phyloP scores from a whole-genome alignment of 2,113 vertebrate species.

The Procavia capensis region DNA sequence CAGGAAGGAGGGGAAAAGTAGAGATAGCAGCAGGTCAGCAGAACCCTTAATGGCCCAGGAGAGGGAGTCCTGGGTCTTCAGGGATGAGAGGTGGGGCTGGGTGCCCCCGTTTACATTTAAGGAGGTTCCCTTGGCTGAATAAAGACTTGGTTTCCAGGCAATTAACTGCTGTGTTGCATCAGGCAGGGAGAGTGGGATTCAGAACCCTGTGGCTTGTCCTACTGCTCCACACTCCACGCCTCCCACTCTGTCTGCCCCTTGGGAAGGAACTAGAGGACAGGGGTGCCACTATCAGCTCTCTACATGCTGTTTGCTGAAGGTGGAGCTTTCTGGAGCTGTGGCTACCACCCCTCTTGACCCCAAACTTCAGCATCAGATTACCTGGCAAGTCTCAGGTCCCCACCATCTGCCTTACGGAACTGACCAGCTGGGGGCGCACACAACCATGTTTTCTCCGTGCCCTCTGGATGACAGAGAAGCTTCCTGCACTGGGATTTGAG shows the following conservation, averaged over 20 bases:
- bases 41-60: neutral
- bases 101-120: neutral
- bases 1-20: neutral
- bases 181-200: neutral
- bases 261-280: neutral
- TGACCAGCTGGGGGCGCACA: neutral
- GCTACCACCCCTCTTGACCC: neutral
- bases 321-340: neutral
- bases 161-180: neutral
- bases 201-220: neutral
- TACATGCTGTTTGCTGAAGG: neutral
- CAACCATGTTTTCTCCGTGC: neutral
- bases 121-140: slow-evolving; percentile 4
- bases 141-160: neutral
- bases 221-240: neutral
- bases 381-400: neutral
- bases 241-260: neutral
- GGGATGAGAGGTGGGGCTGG: neutral
- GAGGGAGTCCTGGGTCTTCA: neutral
- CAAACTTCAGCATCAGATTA: neutral
- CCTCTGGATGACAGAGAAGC: neutral
- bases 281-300: neutral
- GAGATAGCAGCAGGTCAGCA: neutral
- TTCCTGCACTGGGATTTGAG: neutral
- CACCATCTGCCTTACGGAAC: neutral